Evolutionary conservation across 2,797 vertebrate species (phyloP).

Genomic region (Macroramphosus scolopax): DNA sequence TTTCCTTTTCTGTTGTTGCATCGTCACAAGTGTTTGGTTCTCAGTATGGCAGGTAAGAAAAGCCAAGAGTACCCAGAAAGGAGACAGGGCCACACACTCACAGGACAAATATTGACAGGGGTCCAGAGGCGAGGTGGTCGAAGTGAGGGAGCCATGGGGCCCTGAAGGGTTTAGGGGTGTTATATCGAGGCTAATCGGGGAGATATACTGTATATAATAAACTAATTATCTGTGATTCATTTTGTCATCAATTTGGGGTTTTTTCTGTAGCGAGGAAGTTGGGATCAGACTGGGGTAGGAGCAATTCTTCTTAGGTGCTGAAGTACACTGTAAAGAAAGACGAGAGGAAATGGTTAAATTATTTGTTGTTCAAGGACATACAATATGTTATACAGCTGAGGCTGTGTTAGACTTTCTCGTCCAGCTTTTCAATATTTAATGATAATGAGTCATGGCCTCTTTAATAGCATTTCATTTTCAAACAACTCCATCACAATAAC

Average conservation of each 20-base stretch:
- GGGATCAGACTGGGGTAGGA: conserved; percentile 78
- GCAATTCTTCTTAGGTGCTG: conserved; percentile 81
- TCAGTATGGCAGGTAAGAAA: conserved; percentile 78
- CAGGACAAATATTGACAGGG: conserved; percentile 78
- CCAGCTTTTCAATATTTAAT: too few relatives aligned
- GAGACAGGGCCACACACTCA: conserved; percentile 77
- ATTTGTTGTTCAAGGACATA: too few relatives aligned
- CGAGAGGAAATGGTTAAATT: neutral
- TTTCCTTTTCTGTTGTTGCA: conserved; percentile 71
- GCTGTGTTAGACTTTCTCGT: too few relatives aligned
- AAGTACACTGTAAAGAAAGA: conserved; percentile 78
- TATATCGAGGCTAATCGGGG: conserved; percentile 71
- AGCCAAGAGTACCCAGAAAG: conserved; percentile 79
- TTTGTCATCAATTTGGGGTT: conserved; percentile 68
- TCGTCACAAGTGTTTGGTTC: conserved; percentile 75
- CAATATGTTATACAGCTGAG: too few relatives aligned
- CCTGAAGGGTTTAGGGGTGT: conserved; percentile 67
- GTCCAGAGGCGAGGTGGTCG: conserved; percentile 73
- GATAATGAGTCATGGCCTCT: too few relatives aligned
- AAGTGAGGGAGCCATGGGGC: conserved; percentile 66
- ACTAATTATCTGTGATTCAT: conserved; percentile 67
- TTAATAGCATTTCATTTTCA: too few relatives aligned
- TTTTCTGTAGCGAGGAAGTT: conserved; percentile 70
- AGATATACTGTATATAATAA: conserved; percentile 54
- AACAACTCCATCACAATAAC: too few relatives aligned